These are phyloP conservation scores for Macrosoma leucophasiata DNA, from an alignment of 2,888 invertebrate genomes.

Conservation along the genomic window DNA sequence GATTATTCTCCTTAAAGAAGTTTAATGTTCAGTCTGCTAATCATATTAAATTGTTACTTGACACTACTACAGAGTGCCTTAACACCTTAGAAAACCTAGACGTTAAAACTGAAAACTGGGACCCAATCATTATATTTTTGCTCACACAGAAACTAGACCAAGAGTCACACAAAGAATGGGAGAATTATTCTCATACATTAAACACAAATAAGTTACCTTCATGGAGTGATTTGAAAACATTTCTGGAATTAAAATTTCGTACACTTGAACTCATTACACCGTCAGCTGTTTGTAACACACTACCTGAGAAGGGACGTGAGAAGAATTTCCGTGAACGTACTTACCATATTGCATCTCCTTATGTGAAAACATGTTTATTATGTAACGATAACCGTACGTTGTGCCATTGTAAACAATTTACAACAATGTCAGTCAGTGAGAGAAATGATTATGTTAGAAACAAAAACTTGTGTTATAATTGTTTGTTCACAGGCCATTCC, in stretches of 20 bases:
- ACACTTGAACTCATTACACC: slow-evolving; percentile 14
- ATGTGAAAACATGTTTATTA: slow-evolving; percentile 1
- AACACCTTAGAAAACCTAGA: slow-evolving; percentile 16
- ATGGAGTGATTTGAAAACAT: slow-evolving; percentile 4
- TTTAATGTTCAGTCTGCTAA: slow-evolving; percentile 5
- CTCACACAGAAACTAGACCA: slow-evolving; percentile 18
- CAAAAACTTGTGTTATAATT: slow-evolving; percentile 15
- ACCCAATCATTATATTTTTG: slow-evolving; percentile 18
- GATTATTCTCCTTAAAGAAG: neutral
- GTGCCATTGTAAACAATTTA: slow-evolving; percentile 11
- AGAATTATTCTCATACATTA: slow-evolving; percentile 7
- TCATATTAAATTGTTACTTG: slow-evolving; percentile 14
- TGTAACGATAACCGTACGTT: slow-evolving; percentile 7
- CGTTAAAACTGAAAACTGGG: slow-evolving; percentile 15
- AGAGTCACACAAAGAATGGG: slow-evolving; percentile 20
- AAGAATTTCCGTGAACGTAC: neutral
- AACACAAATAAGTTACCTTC: slow-evolving; percentile 13
- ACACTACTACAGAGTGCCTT: slow-evolving; percentile 17
- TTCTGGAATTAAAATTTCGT: slow-evolving; percentile 18
- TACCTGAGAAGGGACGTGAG: neutral
- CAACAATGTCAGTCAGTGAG: slow-evolving; percentile 3
- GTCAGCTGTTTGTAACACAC: slow-evolving; percentile 1
- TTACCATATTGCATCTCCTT: neutral
- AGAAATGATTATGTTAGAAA: slow-evolving; percentile 3
- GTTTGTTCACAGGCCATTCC: slow-evolving; percentile 8